These are phyloP conservation scores for Patagioenas fasciata DNA, from an alignment of 2,113 vertebrate species.

Conservation along the genomic window DNA sequence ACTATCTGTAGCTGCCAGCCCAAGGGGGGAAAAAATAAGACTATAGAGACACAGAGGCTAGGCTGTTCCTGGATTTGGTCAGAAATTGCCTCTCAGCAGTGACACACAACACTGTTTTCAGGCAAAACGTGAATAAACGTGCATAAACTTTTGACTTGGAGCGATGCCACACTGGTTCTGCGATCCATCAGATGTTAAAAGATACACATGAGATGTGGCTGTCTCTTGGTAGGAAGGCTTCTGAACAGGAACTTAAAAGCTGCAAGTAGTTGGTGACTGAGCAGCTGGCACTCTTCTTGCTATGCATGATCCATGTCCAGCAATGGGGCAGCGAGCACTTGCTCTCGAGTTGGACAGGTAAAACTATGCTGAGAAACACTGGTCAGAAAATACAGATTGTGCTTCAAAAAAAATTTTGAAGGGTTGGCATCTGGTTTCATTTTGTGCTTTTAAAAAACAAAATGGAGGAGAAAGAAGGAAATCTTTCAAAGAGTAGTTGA, in stretches of 20 bases:
- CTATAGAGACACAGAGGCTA: not conserved
- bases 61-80: not conserved
- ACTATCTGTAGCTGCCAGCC: not conserved
- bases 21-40: not conserved
- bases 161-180: not conserved
- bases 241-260: not conserved
- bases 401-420: not conserved
- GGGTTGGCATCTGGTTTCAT: not conserved
- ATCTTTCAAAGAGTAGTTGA: not conserved
- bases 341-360: not conserved
- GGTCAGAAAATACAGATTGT: not conserved
- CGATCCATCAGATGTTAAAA: not conserved
- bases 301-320: not conserved
- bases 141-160: not conserved
- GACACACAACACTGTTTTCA: not conserved
- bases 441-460: not conserved
- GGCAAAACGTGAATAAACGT: not conserved
- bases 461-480: not conserved
- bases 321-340: not conserved
- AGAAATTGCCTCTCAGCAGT: not conserved
- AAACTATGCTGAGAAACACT: not conserved
- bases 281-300: not conserved
- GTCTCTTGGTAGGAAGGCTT: not conserved
- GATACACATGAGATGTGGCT: not conserved
- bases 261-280: not conserved